Base-by-base conservation (phyloP, 2,888 invertebrate species). In the Pocota personata region DNA sequence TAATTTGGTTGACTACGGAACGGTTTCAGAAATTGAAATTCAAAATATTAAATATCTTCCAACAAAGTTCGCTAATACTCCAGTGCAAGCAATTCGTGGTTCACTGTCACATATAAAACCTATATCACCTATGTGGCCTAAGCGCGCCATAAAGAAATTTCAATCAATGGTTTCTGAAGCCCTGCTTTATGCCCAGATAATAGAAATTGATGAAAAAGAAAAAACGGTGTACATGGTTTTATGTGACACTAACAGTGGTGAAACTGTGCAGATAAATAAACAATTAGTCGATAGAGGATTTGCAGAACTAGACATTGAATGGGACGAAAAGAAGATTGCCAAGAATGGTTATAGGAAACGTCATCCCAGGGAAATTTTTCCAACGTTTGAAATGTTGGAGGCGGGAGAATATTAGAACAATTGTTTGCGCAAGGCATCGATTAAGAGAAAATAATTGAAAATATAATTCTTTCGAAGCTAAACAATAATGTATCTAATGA, bases 1-100 rank as follows among this genome's bases (percentile, higher is more conserved):
- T 7, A 77, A 88, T n/a, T 89, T 90, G 60, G 48, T 91, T 6
- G 92, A 92, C 71, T 90, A 89, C 30, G 92, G 91, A n/a, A 90
- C 90, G 6, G 88, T 89, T 0, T 69, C 88, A 0, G 89, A 90
- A 43, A 89, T 92, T 2, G 40, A 67, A 43, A 77, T 88, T 46
- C 67, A 64, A 0, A 57, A 89, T 8, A 73, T 92, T 0, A 90
- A 90, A 86, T 91, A 89, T 87, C 76, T 92, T 30, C 73, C 75
- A 10, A 88, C 87, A 2, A 75, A 84, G 5, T 92, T 91, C 76
- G 89, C 89, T 14, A 76, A 43, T 10, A 66, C 91, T 37, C 90
- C 92, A 0, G 32, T 88, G 0, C 92, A 91, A 82, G 90, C 88
- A 16, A 75, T 90, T 52, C 78, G 87, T 0, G 92, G 91, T 0